These are phyloP conservation scores for Neodiprion fabricii DNA, from an alignment of 1,140 invertebrate genomes.

Conservation along the genomic window DNA sequence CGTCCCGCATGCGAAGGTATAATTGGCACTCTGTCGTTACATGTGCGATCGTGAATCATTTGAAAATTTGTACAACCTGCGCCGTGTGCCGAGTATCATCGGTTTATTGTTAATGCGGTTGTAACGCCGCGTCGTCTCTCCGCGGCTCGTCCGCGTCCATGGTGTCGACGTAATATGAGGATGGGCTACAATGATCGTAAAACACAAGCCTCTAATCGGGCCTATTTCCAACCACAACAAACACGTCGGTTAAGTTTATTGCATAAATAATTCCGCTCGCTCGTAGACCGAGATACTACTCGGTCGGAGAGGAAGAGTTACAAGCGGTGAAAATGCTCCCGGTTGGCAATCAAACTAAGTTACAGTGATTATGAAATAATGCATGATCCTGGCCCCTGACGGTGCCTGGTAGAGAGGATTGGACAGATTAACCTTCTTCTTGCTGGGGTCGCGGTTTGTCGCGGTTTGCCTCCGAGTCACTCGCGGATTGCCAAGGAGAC, in stretches of 20 bases:
- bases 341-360: neutral
- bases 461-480: neutral
- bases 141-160: too few species aligned
- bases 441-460: constrained; percentile 3
- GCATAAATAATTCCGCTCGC: too few species aligned
- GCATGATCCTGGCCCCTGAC: neutral
- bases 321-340: too few species aligned
- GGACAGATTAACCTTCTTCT: constrained; percentile 5
- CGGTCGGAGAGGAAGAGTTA: too few species aligned
- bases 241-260: too few species aligned
- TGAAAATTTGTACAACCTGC: neutral
- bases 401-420: neutral
- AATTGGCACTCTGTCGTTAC: neutral
- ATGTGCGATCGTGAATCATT: neutral
- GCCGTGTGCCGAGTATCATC: neutral
- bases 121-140: neutral
- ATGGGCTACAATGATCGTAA: too few species aligned
- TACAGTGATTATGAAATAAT: neutral
- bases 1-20: neutral
- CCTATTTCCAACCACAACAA: too few species aligned
- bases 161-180: too few species aligned
- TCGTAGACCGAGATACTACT: too few species aligned
- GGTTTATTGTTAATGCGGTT: constrained; percentile 2
- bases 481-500: neutral
- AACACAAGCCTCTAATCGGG: too few species aligned